These are phyloP conservation scores for Eilema depressum DNA, from an alignment of 2,888 invertebrate genomes.

Conservation along the genomic window DNA sequence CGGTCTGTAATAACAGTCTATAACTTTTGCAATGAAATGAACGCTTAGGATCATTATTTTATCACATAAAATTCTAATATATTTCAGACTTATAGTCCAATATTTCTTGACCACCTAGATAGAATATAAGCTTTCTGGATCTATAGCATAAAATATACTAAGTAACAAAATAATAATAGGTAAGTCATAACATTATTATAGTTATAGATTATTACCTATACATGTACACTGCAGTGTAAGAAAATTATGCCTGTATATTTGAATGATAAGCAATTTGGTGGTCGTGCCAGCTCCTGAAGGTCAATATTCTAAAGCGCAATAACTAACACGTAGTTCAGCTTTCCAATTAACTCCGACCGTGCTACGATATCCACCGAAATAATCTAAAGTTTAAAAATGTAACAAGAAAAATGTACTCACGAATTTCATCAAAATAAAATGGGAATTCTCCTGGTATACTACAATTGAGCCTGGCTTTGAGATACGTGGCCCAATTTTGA, in stretches of 20 bases:
- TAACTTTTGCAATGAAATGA: conserved; percentile 38
- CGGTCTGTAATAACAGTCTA: conserved; percentile 34
- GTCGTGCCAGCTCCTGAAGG: background rate
- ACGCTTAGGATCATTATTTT: conserved; percentile 26
- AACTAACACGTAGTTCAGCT: background rate
- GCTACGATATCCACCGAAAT: conserved; percentile 7
- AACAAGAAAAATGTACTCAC: conserved; percentile 75
- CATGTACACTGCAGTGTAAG: background rate
- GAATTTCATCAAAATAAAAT: conserved; percentile 92
- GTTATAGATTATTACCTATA: background rate
- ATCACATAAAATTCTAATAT: conserved; percentile 28
- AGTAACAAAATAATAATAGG: background rate
- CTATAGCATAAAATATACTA: background rate
- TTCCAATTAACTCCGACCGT: background rate
- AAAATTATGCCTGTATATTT: background rate
- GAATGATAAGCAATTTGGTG: background rate
- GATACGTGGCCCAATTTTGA: conserved; percentile 90
- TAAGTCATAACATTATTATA: background rate
- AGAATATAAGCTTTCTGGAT: background rate
- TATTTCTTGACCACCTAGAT: background rate
- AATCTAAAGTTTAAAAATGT: conserved; percentile 21
- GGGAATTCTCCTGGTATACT: conserved; percentile 91
- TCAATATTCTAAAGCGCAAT: background rate
- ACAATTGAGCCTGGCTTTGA: conserved; percentile 90
- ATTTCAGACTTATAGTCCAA: conserved; percentile 6